phyloP scores from a whole-genome alignment of 2,888 invertebrate genomes.

The Drosophila infuscata region DNA sequence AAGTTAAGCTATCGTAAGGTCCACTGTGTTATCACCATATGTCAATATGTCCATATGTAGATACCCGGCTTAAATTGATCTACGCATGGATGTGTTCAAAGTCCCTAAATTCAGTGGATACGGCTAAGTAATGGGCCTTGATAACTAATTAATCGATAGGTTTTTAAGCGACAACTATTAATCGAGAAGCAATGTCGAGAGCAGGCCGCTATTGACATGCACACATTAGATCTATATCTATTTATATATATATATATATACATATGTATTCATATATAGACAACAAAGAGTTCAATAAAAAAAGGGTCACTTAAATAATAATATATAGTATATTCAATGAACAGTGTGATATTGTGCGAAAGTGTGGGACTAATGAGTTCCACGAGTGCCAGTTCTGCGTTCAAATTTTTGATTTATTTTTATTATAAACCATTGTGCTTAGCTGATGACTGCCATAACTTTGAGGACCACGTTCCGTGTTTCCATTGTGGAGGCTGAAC shows the following conservation, averaged over 20 bases:
- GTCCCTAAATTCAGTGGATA: neutral
- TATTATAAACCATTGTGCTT: slow-evolving; percentile 18
- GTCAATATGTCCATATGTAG: neutral
- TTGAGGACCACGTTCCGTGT: neutral
- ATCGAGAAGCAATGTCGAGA: neutral
- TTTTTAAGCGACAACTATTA: neutral
- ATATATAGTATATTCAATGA: neutral
- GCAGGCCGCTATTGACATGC: neutral
- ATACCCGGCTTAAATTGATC: neutral
- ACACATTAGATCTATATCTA: neutral
- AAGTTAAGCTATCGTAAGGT: slow-evolving; percentile 19
- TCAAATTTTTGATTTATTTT: slow-evolving; percentile 5
- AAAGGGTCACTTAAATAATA: neutral
- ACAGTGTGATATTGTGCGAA: neutral
- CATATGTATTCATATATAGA: neutral
- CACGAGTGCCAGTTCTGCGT: neutral
- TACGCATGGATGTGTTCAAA: slow-evolving; percentile 10
- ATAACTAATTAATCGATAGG: neutral
- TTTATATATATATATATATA: neutral
- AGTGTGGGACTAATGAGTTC: neutral
- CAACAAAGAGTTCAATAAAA: neutral
- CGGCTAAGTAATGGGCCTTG: neutral
- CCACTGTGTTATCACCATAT: slow-evolving; percentile 1
- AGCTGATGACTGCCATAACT: slow-evolving; percentile 2
- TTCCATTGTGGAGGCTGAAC: neutral